Conservation (phyloP, 1,140 invertebrate species). For the Caligus rogercresseyi region DNA sequence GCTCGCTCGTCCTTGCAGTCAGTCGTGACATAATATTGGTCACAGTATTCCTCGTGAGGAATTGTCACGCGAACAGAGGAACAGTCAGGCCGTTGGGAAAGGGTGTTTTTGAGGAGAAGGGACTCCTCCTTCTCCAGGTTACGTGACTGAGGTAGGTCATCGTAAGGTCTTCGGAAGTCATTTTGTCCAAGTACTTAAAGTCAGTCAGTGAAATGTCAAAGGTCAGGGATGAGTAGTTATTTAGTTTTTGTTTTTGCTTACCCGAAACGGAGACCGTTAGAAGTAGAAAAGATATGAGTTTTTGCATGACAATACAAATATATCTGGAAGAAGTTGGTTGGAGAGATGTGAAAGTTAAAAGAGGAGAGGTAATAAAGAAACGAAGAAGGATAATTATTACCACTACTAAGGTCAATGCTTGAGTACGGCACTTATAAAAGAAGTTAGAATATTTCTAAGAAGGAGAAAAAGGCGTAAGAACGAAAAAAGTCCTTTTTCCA, state of each 20-base stretch:
- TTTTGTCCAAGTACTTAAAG: not conserved
- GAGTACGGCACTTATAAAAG: not conserved
- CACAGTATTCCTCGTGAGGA: conserved; percentile 30
- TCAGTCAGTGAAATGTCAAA: not conserved
- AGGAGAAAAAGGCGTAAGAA: not conserved
- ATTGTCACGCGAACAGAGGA: conserved; percentile 24
- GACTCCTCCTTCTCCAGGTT: not conserved
- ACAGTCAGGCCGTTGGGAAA: conserved; percentile 21
- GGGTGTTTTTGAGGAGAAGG: not conserved
- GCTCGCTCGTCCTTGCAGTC: conserved; percentile 28
- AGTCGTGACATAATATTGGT: conserved; percentile 29
- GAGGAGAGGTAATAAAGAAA: not conserved
- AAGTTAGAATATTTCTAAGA: no score
- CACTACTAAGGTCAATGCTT: not conserved
- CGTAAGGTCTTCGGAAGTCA: not conserved
- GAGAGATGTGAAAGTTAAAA: not conserved
- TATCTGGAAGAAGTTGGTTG: not conserved
- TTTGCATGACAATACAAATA: not conserved
- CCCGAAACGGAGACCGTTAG: not conserved
- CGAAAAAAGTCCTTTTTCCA: no score
- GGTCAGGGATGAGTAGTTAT: not conserved
- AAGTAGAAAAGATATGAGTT: not conserved
- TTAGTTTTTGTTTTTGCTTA: not conserved
- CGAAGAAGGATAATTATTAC: not conserved
- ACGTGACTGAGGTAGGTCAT: not conserved